Evolutionary conservation across 1,140 invertebrate genomes (phyloP), one percentile per base, ranked within the genome.

Genomic region (Aleiodes sp.): DNA sequence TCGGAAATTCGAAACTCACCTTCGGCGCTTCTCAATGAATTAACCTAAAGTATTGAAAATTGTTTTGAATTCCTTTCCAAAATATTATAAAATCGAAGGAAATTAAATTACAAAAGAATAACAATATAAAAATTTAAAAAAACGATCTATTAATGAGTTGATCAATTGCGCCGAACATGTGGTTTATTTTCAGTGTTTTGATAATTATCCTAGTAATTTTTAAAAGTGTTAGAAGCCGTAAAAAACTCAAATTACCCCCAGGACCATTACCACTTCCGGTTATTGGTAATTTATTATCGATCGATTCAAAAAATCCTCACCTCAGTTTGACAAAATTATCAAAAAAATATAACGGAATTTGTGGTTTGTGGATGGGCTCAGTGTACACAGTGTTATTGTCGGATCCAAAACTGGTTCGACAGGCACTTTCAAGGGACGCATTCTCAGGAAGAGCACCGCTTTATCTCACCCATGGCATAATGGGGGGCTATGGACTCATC

Each of bases 401-500:
- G 0, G 94, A 96, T 81, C 88, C 90, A 4, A 86, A 89, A 43
- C 68, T 94, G 16, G 87, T 96, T 2, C 88, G 90, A 29, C 89
- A 92, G 68, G 88, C 91, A 2, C 90, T 96, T 33, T 84, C 89
- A 0, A 90, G 90, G 76, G 92, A 94, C 21, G 87, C 79, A 0
- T 91, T 94, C 72, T 85, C 90, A 1, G 92, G 91, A 10, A 84
- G 94, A 61, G 93, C 94, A 0, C 93, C 94, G 0, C 87, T 96
- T 0, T 94, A 91, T 78, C 81, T 96, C 16, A 95, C 94, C 0
- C 92, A 95, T 78, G 94, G 94, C 35, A 92, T 96, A 9, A 94
- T 96, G 91, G 85, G 93, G 68, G 94, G 95, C 73, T 91, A 93
- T 78, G 94, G 94, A 60, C 80, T 96, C 4, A 93, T 96, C 76